A percentile compares a stretch with the other conserved stretches of the same genome.
These are phyloP conservation scores for Galleria mellonella DNA, from an alignment of 1,140 invertebrate genomes.

Conservation along the genomic window DNA sequence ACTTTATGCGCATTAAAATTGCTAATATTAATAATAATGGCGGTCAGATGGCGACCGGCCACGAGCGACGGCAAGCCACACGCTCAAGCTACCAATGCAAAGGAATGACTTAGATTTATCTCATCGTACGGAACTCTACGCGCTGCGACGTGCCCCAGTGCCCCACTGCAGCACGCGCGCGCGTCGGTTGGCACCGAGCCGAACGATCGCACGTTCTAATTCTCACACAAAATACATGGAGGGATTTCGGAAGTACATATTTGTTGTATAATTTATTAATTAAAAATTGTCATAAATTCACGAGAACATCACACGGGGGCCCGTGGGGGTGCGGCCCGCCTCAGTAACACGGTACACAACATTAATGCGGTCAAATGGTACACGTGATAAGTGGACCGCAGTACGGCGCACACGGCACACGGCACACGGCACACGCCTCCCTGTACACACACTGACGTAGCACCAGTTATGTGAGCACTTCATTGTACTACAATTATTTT, in stretches of 20 bases:
- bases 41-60: not conserved
- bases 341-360: no score
- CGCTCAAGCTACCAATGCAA: slow-evolving; percentile 31
- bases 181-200: slow-evolving; percentile 21
- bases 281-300: not conserved
- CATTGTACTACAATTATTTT: not conserved
- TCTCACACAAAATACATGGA: slow-evolving; percentile 25
- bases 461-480: slow-evolving; percentile 13
- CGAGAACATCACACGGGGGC: not conserved
- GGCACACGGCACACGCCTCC: no score
- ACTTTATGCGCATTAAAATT: not conserved
- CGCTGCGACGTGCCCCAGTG: not conserved
- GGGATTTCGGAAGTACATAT: slow-evolving; percentile 28
- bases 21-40: not conserved
- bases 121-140: slow-evolving; percentile 10
- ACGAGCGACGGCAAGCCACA: slow-evolving; percentile 14
- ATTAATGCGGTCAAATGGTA: no score
- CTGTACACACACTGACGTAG: not conserved
- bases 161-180: not conserved
- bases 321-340: no score
- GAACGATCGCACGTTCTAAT: not conserved
- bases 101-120: slow-evolving; percentile 50
- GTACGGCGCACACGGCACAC: no score
- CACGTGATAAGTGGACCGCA: no score
- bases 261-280: slow-evolving; percentile 5